Base-by-base conservation (phyloP, 2,797 vertebrate genomes). In the Geotrypetes seraphini region DNA sequence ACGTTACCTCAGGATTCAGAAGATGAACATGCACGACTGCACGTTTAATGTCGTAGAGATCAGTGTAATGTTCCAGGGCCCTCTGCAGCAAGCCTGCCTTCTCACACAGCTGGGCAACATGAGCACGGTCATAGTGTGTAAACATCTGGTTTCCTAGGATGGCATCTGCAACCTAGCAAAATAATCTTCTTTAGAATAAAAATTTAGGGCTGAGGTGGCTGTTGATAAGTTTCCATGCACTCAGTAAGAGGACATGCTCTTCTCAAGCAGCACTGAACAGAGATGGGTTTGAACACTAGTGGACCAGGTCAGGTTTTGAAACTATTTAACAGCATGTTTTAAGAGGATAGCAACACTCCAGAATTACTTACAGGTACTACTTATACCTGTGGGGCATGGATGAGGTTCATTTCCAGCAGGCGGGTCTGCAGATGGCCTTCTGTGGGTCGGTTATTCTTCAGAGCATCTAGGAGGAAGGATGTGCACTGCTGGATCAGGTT, bases 101-200 rank as follows among this genome's bases (percentile, higher is more conserved):
- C 69, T 96, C 91, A 48, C 90, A 96, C 51, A 96, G 76, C 79
- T 94, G 90, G 45, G 92, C 91, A 8, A 96, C 71, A 5, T 94
- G 90, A 32, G 86, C 72, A 23, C 84, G 84, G 53, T 95, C 89
- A 2, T 94, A 95, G 54, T 93, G 89, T 1, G 88, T 93, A 71
- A 95, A 95, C 90, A 94, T 93, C 61, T 94, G 89, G 63, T 94
- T 96, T 42, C 90, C 90, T 5, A 96, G 79, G 57, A 96, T 92
- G 8, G 91, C 90, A 57, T 95, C 91, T 57, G 92, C 91, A 34
- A 96, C 92, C 92, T 96, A 30, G 11, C 10, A 22, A 21, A 29
- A 16, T n/a, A n/a, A n/a, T n/a, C n/a, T n/a, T n/a, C n/a, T n/a
- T n/a, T n/a, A n/a, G n/a, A n/a, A n/a, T n/a, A n/a, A n/a, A n/a